Percentiles rank a stretch among this genome's conserved stretches.
Evolutionary conservation across 2,113 vertebrate genomes (phyloP).

Genomic region (Salvator merianae): DNA sequence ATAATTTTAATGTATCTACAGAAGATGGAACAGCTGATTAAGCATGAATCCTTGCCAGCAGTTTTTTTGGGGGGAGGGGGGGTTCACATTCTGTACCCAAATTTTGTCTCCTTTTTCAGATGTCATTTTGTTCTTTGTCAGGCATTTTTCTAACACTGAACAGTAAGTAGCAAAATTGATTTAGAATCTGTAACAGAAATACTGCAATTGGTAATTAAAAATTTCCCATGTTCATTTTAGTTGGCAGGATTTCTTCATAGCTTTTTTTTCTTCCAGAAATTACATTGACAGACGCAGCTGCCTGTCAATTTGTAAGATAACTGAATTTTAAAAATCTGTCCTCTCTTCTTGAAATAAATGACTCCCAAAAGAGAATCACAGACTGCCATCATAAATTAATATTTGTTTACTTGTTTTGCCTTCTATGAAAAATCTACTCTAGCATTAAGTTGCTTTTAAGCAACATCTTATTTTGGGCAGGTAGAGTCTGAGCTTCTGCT

Average conservation of each 20-base stretch:
- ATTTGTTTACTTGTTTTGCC: too few relatives aligned
- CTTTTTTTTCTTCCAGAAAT: not conserved
- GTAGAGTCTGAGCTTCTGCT: not conserved
- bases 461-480: not conserved
- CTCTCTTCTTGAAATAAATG: slow-evolving; percentile 1
- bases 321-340: not conserved
- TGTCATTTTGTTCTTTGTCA: slow-evolving; percentile 5
- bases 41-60: slow-evolving; percentile 45
- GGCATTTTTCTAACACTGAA: not conserved
- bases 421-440: slow-evolving; percentile 4
- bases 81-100: slow-evolving; percentile 6
- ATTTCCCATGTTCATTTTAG: not conserved
- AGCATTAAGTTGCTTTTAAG: not conserved
- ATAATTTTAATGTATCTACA: not conserved
- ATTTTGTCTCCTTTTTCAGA: slow-evolving; percentile 23
- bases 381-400: not conserved
- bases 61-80: not conserved
- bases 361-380: not conserved
- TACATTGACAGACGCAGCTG: not conserved
- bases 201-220: slow-evolving; percentile 9
- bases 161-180: not conserved
- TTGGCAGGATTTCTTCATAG: not conserved
- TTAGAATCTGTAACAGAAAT: slow-evolving; percentile 1
- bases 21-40: slow-evolving; percentile 41
- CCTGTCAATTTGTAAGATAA: slow-evolving; percentile 19